These are phyloP conservation scores for Carapus acus DNA, from an alignment of 2,797 vertebrate genomes.

Conservation along the genomic window DNA sequence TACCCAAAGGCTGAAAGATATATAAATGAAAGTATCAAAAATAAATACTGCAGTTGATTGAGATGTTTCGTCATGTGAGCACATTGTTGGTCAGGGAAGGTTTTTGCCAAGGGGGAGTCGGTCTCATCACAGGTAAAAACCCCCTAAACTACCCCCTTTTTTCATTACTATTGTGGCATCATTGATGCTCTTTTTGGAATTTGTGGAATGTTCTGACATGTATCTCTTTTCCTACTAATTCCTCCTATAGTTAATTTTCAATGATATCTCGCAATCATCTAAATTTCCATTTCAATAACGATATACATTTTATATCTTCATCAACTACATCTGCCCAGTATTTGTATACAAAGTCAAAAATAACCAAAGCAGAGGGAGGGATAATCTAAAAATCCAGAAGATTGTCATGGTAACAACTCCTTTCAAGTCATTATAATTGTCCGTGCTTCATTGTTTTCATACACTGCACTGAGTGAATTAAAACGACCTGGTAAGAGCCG, in stretches of 20 bases:
- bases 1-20: slow-evolving; percentile 36
- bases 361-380: slow-evolving; percentile 15
- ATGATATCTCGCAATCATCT: neutral
- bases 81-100: too few relatives aligned
- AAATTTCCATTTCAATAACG: too few relatives aligned
- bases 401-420: slow-evolving; percentile 53
- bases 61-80: too few relatives aligned
- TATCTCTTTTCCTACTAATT: too few relatives aligned
- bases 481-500: slow-evolving; percentile 45
- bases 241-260: too few relatives aligned
- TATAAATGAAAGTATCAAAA: slow-evolving; percentile 63
- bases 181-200: slow-evolving; percentile 26
- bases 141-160: too few relatives aligned
- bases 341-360: slow-evolving; percentile 22
- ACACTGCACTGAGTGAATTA: slow-evolving; percentile 20
- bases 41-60: slow-evolving; percentile 62
- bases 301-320: too few relatives aligned
- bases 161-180: too few relatives aligned
- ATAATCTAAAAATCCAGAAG: slow-evolving; percentile 35
- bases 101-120: too few relatives aligned
- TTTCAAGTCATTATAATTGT: slow-evolving; percentile 22
- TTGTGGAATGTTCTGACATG: slow-evolving; percentile 14
- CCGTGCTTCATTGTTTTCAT: slow-evolving; percentile 31
- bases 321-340: slow-evolving; percentile 22
- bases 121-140: too few relatives aligned